These are phyloP conservation scores for Tachysurus vachellii DNA, from an alignment of 2,113 vertebrate species.

Conservation along the genomic window DNA sequence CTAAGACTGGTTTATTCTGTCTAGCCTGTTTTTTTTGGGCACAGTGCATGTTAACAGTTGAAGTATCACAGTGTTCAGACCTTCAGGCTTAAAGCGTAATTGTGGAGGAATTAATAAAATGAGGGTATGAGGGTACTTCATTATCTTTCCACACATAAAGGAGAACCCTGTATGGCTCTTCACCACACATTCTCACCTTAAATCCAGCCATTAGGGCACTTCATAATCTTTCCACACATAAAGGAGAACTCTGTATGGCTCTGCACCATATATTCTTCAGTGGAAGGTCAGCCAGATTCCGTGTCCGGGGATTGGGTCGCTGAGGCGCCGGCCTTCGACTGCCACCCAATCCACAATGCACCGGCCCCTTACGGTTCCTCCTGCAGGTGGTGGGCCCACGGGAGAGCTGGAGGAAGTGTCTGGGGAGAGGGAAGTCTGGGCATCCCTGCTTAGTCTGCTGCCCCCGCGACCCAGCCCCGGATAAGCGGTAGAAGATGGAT, in stretches of 20 bases:
- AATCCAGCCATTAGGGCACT: not conserved
- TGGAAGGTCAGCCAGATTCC: not conserved
- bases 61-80: not conserved
- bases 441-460: too few relatives aligned
- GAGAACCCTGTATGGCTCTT: not conserved
- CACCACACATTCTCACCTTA: not conserved
- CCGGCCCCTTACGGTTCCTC: too few relatives aligned
- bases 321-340: too few relatives aligned
- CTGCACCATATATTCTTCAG: not conserved
- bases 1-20: slow-evolving; percentile 22
- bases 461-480: too few relatives aligned
- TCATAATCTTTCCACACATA: not conserved
- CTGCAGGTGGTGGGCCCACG: too few relatives aligned
- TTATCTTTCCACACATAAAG: not conserved
- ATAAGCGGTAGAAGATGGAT: too few relatives aligned
- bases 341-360: too few relatives aligned
- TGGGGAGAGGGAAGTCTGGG: too few relatives aligned
- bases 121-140: not conserved
- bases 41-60: not conserved
- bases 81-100: not conserved
- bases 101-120: not conserved
- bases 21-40: slow-evolving; percentile 15
- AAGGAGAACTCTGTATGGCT: not conserved
- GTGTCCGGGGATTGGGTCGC: too few relatives aligned
- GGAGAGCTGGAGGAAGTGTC: too few relatives aligned